A percentile compares a stretch with the other conserved stretches of the same genome.
These are phyloP conservation scores for Heliothis peltigera DNA, from an alignment of 2,888 invertebrate genomes.

Conservation along the genomic window DNA sequence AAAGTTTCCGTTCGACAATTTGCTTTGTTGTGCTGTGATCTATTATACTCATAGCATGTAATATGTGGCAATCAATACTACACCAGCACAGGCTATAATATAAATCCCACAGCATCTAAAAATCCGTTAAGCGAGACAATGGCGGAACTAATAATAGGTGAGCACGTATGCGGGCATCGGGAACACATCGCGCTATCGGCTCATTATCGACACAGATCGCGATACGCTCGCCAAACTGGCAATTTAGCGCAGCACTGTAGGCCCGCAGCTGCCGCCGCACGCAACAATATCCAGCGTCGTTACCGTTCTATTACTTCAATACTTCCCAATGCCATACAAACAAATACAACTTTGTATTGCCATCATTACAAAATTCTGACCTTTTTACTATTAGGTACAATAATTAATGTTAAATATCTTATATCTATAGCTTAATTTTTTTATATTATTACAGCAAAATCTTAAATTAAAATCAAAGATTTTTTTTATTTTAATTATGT, in stretches of 20 bases:
- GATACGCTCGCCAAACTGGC: constrained; percentile 31
- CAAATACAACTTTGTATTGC: constrained; percentile 3
- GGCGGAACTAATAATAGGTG: constrained; percentile 65
- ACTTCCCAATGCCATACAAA: constrained; percentile 31
- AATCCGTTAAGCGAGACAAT: constrained; percentile 65
- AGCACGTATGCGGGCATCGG: constrained; percentile 70
- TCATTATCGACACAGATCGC: constrained; percentile 66
- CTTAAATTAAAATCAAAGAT: too few species aligned
- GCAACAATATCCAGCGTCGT: constrained; percentile 26
- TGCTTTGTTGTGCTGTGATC: background rate
- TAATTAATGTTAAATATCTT: too few species aligned
- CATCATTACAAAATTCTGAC: too few species aligned
- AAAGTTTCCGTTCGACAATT: background rate
- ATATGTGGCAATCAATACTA: too few species aligned
- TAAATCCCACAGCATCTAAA: constrained; percentile 65
- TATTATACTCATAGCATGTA: background rate
- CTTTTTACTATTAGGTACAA: too few species aligned
- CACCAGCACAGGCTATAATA: constrained; percentile 31
- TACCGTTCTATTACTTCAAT: constrained; percentile 39
- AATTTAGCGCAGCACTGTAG: constrained; percentile 38
- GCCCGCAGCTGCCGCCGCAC: constrained; percentile 39
- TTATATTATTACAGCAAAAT: too few species aligned
- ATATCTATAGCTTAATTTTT: too few species aligned
- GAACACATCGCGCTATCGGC: constrained; percentile 60
- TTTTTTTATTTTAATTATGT: too few species aligned